Base-by-base conservation (phyloP, 2,113 vertebrate genomes). In the Sebastes fasciatus region DNA sequence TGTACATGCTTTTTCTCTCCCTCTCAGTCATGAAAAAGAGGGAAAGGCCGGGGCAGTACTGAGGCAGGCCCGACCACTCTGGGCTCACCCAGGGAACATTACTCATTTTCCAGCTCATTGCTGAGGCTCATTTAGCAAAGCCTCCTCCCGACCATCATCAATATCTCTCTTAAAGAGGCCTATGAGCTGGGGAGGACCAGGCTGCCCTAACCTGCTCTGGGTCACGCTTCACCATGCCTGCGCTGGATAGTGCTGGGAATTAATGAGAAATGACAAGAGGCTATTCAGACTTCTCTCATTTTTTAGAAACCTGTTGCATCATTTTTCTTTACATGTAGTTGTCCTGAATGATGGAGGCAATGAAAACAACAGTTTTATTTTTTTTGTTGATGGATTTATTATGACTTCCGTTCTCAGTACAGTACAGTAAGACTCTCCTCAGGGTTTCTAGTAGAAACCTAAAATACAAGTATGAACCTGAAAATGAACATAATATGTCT, bases 121-220 rank as follows among this genome's bases (percentile, higher is more conserved):
- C 93, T 86, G 87, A 74, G 86, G 89, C 91, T 94, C 94, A 93
- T 94, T 95, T 93, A 94, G 90, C 92, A 87, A 92, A 88, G 68
- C 86, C 88, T 91, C 85, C 77, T 88, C 82, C 85, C 40, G 26
- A 90, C 87, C 81, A 80, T 91, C 93, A 95, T 93, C 87, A 92
- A 93, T 93, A 93, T 92, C 87, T 86, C 81, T 85, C 76, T 88
- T 92, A 92, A 94, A 88, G 72, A 88, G 85, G 81, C 76, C 76
- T 82, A 78, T 40, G 77, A 89, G 85, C 80, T 75, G 84, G 87
- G 86, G 89, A 89, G 82, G 87, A 73, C 81, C 81, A 71, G 84
- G 82, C 87, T 88, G 77, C 84, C 87, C 86, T 85, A 84, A 92
- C 91, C 91, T 85, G 82, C 82, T 78, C 79, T 79, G 87, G 81